Conservation (phyloP, 2,113 vertebrate genomes). For the Actenoides lindsayi region DNA sequence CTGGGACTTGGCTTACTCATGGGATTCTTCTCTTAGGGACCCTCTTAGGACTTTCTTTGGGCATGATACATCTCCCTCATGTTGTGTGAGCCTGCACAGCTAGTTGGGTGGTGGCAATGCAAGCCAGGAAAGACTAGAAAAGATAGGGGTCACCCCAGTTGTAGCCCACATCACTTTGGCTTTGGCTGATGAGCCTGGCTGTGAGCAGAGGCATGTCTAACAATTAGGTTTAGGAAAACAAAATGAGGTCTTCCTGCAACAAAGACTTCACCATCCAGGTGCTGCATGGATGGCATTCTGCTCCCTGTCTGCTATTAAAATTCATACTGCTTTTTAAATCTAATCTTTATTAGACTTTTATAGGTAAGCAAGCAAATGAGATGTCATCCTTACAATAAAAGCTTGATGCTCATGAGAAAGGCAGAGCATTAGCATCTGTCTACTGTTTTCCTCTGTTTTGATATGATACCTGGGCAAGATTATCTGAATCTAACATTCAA, state of each 20-base stretch:
- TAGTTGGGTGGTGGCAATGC: background rate
- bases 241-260: background rate
- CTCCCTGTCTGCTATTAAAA: background rate
- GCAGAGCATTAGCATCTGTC: background rate
- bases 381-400: background rate
- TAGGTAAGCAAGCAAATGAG: background rate
- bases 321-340: background rate
- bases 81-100: background rate
- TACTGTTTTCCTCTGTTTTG: background rate
- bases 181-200: background rate
- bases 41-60: background rate
- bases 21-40: background rate
- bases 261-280: background rate
- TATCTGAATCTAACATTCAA: conserved; percentile 11
- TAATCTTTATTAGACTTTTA: background rate
- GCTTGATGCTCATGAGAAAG: background rate
- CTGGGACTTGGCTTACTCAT: background rate
- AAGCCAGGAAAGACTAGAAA: background rate
- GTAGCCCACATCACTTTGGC: background rate
- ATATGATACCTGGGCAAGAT: background rate
- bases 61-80: background rate
- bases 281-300: background rate
- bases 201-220: background rate
- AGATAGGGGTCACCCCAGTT: background rate
- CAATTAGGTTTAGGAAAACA: background rate